These are phyloP conservation scores for Manduca sexta DNA, from an alignment of 1,140 invertebrate species.

Conservation along the genomic window DNA sequence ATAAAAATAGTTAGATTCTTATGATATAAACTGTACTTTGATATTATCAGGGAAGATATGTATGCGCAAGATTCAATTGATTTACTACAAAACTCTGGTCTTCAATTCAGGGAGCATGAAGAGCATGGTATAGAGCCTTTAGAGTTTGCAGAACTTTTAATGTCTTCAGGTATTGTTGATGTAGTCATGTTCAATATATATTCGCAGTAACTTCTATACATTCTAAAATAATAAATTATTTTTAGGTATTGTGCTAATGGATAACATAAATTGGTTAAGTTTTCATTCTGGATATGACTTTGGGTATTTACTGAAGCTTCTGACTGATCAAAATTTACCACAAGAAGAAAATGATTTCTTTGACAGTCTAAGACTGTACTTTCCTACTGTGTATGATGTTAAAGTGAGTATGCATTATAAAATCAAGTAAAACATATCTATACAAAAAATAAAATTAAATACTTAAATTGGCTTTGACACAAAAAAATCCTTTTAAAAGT, in stretches of 20 bases:
- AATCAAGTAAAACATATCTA: no score
- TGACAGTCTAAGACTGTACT: slow-evolving; percentile 93
- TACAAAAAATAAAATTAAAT: no score
- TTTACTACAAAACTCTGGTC: slow-evolving; percentile 95
- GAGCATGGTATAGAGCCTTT: slow-evolving; percentile 97
- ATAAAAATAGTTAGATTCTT: no score
- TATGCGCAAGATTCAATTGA: slow-evolving; percentile 99
- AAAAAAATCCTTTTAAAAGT: no score
- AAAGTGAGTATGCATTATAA: slow-evolving; percentile 77
- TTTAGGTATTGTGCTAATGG: slow-evolving; percentile 90
- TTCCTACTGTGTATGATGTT: slow-evolving; percentile 97
- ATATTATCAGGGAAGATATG: slow-evolving; percentile 91
- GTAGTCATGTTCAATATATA: neutral
- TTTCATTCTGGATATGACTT: slow-evolving; percentile 99
- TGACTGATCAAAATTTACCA: slow-evolving; percentile 92
- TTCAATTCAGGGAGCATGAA: slow-evolving; percentile 98
- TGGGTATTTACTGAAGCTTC: slow-evolving; percentile 95
- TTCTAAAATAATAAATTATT: slow-evolving; percentile 9
- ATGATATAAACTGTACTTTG: slow-evolving; percentile 11
- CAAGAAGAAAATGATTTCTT: slow-evolving; percentile 96
- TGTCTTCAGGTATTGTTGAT: slow-evolving; percentile 84
- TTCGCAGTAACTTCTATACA: neutral
- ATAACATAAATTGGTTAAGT: slow-evolving; percentile 97
- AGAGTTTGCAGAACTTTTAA: slow-evolving; percentile 97
- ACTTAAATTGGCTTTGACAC: no score